Evolutionary conservation across 2,113 vertebrate species (phyloP).

Genomic region (Tenrec ecaudatus): DNA sequence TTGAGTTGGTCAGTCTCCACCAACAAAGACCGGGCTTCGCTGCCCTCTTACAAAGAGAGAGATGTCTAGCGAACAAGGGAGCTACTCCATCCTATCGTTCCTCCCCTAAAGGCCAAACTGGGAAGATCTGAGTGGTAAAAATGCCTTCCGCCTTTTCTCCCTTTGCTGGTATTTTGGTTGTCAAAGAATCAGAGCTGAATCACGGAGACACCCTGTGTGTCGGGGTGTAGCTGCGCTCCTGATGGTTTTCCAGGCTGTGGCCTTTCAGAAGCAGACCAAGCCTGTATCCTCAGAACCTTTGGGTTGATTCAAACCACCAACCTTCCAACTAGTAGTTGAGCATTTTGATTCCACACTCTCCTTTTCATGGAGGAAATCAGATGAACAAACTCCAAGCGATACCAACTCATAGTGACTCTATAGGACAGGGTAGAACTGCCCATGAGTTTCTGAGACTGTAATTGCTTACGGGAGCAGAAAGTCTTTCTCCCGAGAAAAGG

Average conservation of each 20-base stretch:
- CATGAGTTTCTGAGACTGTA: too few relatives aligned
- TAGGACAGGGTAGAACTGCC: too few relatives aligned
- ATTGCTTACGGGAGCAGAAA: too few relatives aligned
- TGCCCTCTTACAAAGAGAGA: not conserved
- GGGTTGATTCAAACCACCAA: not conserved
- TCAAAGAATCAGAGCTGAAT: not conserved
- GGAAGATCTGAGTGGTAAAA: not conserved
- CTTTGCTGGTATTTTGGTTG: not conserved
- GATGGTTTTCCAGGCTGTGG: not conserved
- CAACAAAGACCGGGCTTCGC: not conserved
- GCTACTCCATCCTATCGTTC: not conserved
- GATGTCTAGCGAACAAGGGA: not conserved
- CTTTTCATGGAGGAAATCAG: not conserved
- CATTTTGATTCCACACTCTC: not conserved
- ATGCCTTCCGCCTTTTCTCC: not conserved
- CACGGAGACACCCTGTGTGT: not conserved
- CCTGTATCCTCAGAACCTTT: not conserved
- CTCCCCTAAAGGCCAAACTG: not conserved
- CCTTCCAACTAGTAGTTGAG: not conserved
- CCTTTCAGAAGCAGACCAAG: not conserved
- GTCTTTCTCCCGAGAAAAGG: too few relatives aligned
- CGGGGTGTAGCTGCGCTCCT: not conserved
- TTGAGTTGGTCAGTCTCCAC: not conserved
- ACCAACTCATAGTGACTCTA: too few relatives aligned
- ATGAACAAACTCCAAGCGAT: not conserved